Conservation (phyloP, 2,113 vertebrate genomes). For the Seriola rivoliana region DNA sequence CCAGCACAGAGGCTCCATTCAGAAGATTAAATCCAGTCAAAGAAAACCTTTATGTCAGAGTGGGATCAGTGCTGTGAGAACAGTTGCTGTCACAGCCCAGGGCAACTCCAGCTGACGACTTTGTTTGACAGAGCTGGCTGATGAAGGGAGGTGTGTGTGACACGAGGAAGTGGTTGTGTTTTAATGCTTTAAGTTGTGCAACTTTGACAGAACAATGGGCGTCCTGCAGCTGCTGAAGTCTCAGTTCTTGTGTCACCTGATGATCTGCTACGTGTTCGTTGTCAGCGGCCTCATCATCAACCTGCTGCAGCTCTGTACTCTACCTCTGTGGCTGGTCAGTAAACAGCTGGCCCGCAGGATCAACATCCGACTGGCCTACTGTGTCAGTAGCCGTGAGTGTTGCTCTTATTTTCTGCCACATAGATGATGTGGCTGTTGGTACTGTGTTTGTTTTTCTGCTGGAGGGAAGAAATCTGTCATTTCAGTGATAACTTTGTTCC, state of each 20-base stretch:
- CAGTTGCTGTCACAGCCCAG: background rate
- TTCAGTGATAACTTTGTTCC: too few relatives aligned
- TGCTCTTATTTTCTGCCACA: background rate
- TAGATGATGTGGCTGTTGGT: background rate
- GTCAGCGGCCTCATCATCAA: slow-evolving; percentile 93
- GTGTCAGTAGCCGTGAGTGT: slow-evolving; percentile 92
- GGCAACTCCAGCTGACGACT: background rate
- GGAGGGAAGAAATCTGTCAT: too few relatives aligned
- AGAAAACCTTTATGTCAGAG: slow-evolving; percentile 50
- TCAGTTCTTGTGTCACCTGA: slow-evolving; percentile 92
- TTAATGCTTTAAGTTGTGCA: background rate
- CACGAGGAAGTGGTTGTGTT: background rate
- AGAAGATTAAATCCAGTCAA: slow-evolving; percentile 43
- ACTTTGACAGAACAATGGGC: slow-evolving; percentile 85
- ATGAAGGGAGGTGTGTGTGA: background rate
- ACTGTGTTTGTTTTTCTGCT: background rate
- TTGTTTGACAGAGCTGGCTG: background rate
- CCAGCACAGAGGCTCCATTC: slow-evolving; percentile 64
- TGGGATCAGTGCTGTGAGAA: background rate
- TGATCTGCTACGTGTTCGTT: slow-evolving; percentile 96
- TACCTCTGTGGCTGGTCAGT: slow-evolving; percentile 91
- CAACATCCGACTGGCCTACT: slow-evolving; percentile 94
- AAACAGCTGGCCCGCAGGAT: slow-evolving; percentile 92
- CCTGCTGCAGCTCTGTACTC: slow-evolving; percentile 90
- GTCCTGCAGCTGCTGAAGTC: slow-evolving; percentile 90